phyloP scores from a whole-genome alignment of 2,113 vertebrate species.

The Ellobius talpinus region DNA sequence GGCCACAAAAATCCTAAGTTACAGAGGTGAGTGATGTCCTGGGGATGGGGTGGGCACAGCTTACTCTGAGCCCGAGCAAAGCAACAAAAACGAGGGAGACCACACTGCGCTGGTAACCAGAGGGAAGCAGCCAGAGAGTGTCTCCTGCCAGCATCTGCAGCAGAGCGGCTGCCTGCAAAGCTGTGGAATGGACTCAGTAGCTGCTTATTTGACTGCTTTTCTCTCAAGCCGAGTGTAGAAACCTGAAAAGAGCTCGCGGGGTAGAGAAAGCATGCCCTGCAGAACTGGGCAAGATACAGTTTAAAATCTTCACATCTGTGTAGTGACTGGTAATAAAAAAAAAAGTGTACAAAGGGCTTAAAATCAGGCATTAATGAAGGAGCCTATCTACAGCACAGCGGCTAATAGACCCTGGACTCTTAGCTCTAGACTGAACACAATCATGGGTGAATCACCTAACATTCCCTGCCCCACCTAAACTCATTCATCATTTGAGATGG shows the following conservation, averaged over 20 bases:
- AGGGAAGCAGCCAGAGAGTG: background rate
- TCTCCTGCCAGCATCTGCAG: too few relatives aligned
- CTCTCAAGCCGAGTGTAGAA: background rate
- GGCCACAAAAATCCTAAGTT: background rate
- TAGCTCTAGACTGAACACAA: background rate
- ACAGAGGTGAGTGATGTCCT: background rate
- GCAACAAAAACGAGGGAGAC: background rate
- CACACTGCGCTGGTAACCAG: background rate
- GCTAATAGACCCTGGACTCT: background rate
- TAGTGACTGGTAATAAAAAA: background rate
- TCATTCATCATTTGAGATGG: background rate
- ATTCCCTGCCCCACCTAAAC: background rate
- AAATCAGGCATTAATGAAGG: background rate
- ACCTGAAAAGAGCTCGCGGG: background rate
- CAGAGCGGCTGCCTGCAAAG: background rate
- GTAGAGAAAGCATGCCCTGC: constrained; percentile 16
- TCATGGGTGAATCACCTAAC: background rate
- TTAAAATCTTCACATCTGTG: constrained; percentile 36
- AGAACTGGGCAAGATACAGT: background rate
- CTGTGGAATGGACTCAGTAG: background rate
- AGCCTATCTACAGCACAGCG: background rate
- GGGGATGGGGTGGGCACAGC: background rate
- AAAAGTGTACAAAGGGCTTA: constrained; percentile 20
- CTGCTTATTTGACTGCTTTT: background rate
- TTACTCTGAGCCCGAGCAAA: background rate